Evolutionary conservation across 2,888 invertebrate species (phyloP).

Genomic region (Kuschelorhynchus macadamiae): DNA sequence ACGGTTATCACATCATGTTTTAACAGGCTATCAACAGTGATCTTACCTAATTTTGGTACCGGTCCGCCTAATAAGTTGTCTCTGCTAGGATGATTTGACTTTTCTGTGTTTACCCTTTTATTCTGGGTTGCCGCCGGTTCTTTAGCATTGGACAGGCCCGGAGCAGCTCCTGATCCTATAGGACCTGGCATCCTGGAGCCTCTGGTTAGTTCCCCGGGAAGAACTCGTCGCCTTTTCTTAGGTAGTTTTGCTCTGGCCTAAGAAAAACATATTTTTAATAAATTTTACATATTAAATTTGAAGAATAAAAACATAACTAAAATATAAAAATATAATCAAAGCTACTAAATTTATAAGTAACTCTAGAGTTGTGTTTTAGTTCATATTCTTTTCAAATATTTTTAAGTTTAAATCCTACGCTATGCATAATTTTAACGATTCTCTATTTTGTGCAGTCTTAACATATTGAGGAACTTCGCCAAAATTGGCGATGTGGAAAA

Average conservation of each 20-base stretch:
- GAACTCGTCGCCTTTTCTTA: constrained; percentile 95
- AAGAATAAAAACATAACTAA: background rate
- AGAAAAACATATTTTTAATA: no score
- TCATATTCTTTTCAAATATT: no score
- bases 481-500: no score
- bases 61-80: constrained; percentile 74
- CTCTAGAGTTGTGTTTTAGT: no score
- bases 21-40: no score
- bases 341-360: no score
- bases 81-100: constrained; percentile 85
- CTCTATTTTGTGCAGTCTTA: no score
- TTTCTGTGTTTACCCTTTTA: constrained; percentile 88
- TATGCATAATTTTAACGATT: no score
- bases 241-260: constrained; percentile 98
- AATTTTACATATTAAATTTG: background rate
- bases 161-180: constrained; percentile 56
- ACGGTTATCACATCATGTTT: no score
- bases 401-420: no score
- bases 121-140: constrained; percentile 75
- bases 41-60: constrained; percentile 80
- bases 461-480: no score
- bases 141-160: constrained; percentile 65
- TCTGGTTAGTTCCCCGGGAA: constrained; percentile 94
- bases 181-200: constrained; percentile 74
- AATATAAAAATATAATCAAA: no score